Conservation (phyloP, 2,888 invertebrate genomes). For the Villa cingulata region DNA sequence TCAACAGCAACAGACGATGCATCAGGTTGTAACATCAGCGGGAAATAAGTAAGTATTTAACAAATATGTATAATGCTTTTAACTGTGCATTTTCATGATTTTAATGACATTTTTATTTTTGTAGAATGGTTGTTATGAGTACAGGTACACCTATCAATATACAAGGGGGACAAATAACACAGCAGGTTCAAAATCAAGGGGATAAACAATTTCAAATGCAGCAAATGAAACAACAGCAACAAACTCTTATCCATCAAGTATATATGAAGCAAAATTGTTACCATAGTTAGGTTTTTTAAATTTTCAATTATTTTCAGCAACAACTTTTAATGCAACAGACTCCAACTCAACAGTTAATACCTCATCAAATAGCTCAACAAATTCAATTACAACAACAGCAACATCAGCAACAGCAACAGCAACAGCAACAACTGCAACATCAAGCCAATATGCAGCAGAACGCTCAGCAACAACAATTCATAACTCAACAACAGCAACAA, state of each 20-base stretch:
- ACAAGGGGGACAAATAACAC: conserved; percentile 31
- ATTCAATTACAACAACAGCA: conserved; percentile 23
- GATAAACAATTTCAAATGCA: conserved; percentile 33
- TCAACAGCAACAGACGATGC: conserved; percentile 32
- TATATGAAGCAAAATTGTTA: neutral
- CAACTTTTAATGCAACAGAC: conserved; percentile 27
- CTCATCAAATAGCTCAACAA: conserved; percentile 27
- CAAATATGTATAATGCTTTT: neutral
- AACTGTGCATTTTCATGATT: too few relatives aligned
- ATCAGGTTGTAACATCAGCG: conserved; percentile 38
- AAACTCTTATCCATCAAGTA: conserved; percentile 24
- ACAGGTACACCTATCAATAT: conserved; percentile 32
- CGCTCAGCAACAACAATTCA: conserved; percentile 32
- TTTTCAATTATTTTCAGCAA: conserved; percentile 11
- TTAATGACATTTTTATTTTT: conserved; percentile 5
- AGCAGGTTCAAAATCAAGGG: conserved; percentile 22
- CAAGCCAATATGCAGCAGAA: conserved; percentile 28
- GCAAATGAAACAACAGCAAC: conserved; percentile 23
- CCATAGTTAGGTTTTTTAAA: too few relatives aligned
- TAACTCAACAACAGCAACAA: conserved; percentile 40
- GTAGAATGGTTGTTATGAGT: conserved; percentile 36
- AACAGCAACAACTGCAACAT: conserved; percentile 22
- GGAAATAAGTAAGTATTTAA: conserved; percentile 39
- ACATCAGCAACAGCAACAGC: conserved; percentile 8
- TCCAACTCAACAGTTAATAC: conserved; percentile 21